Evolutionary conservation across 2,888 invertebrate species (phyloP), one percentile per base, ranked within the genome.

Genomic region (Lithophane ornitopus): DNA sequence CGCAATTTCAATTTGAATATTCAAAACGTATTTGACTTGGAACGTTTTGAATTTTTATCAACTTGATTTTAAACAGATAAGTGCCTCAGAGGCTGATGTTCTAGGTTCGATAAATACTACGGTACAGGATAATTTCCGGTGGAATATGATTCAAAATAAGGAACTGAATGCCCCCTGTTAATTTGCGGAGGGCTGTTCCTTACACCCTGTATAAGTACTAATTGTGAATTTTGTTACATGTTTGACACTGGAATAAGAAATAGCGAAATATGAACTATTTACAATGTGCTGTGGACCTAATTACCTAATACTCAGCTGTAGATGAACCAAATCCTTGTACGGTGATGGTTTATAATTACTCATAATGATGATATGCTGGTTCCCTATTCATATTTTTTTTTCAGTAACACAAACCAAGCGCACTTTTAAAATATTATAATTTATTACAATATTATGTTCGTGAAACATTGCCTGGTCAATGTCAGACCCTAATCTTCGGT

Each of bases 391-490:
- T 41, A 6, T 28, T 22, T 62, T 72, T 28, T 71, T 78, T 62
- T 46, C 4, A 16, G 52, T 28, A 12, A 70, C 19, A 49, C 19
- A 49, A 65, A 58, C 39, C 59, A 61, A 59, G 9, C 44, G 34
- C 46, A 12, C 12, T 63, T 69, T 56, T 41, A 69, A 11, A 8
- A 52, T 19, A 44, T 54, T 19, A 49, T 54, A 56, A 84, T 74
- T 62, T 70, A 84, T 71, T 70, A 63, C 70, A 62, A 74, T 34
- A 34, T 84, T 46, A 72, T 52, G 71, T 74, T 74, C 65, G 74
- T 83, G 46, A 78, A 78, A 82, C 62, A 82, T 77, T 52, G 34
- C 65, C 39, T 49, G 83, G 85, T 83, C 83, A 83, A 84, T 78
- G 85, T 67, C 78, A 78, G 44, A 56, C 66, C 34, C 44, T 78